phyloP scores from a whole-genome alignment of 2,797 vertebrate genomes.

The Periophthalmus magnuspinnatus region DNA sequence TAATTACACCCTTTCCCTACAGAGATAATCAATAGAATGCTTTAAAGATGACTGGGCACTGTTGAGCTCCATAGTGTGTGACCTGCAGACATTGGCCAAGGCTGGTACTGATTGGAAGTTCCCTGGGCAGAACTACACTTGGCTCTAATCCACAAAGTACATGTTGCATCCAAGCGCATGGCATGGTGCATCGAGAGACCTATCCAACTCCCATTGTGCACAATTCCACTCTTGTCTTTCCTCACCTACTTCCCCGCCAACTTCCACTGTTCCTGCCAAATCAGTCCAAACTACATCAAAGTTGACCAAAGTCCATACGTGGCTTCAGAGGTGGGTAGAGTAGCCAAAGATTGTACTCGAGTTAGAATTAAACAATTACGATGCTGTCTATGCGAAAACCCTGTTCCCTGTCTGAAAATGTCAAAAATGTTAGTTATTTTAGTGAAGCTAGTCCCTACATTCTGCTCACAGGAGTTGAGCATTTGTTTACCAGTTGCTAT shows the following conservation, averaged over 20 bases:
- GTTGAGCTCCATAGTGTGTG: not conserved
- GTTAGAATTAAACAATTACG: no score
- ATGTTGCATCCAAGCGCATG: not conserved
- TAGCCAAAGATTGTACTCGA: no score
- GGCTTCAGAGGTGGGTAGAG: not conserved
- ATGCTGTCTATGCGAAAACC: no score
- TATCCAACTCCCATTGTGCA: not conserved
- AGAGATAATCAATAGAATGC: no score
- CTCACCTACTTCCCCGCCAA: not conserved
- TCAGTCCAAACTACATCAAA: not conserved
- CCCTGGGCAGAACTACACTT: slow-evolving; percentile 4
- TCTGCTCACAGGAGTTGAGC: no score
- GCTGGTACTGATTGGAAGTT: not conserved
- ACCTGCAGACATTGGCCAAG: not conserved
- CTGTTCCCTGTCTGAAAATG: no score
- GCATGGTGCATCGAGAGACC: not conserved
- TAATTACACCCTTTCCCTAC: no score
- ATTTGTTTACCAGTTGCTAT: no score
- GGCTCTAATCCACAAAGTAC: slow-evolving; percentile 3
- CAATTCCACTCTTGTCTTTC: not conserved
- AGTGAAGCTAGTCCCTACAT: no score
- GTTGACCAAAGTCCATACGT: not conserved
- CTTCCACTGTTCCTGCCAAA: not conserved
- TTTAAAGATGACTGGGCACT: not conserved
- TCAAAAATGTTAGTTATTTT: no score